Evolutionary conservation across 2,888 invertebrate species (phyloP), one percentile per base, ranked within the genome.

Genomic region (Zygothrica quintamaculata): DNA sequence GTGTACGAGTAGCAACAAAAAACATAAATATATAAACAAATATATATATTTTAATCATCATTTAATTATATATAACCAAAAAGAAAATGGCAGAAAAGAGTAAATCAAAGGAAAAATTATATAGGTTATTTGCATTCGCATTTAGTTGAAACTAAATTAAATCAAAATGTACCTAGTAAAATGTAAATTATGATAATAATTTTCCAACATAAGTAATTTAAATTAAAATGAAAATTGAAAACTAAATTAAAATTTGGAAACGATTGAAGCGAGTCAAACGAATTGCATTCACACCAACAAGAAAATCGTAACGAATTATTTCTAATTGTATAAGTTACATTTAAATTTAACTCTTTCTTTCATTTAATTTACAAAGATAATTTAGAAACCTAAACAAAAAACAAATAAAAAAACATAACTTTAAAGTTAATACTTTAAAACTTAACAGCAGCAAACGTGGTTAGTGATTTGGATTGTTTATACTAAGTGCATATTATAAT

Each of bases 401-500:
- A 67, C 50, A 46, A 56, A 18, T 31, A 61, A 48, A 46, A 9
- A 31, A 52, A 59, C 29, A 34, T 47, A 26, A 34, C 50, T 52
- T 65, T 51, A 46, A 65, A 58, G 66, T 57, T 36, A 59, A 29
- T 26, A 51, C 47, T 43, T 40, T 51, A 37, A 46, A 73, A 78
- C 52, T 67, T 79, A 84, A 74, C 76, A 80, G 68, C 73, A 84
- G 74, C 72, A 87, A 85, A 87, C 74, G 85, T 89, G 89, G 88
- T 89, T 89, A 89, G 89, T 88, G 88, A 88, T 87, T 87, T 85
- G 81, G 77, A 84, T 87, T 77, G 88, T 79, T 86, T 76, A 72
- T 73, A 84, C 69, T 58, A 62, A 70, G 36, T 50, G 42, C 8
- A 9, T 48, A 34, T 11, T 64, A 57, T 57, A 55, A 73, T 59